These are phyloP conservation scores for Drosophila anomalata DNA, from an alignment of 2,888 invertebrate species.

Conservation along the genomic window DNA sequence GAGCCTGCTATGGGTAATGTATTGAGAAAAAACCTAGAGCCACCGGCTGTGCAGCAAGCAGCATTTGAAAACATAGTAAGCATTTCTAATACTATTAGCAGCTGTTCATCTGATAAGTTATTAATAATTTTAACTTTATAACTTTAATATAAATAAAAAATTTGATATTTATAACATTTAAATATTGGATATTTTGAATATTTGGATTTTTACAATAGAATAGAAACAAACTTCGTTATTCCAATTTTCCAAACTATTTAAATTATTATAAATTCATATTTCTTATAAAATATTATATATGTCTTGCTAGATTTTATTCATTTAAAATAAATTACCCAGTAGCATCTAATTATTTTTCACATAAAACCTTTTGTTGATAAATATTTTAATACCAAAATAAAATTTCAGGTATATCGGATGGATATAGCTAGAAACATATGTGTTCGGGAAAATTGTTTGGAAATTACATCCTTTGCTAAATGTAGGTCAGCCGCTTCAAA, in stretches of 20 bases:
- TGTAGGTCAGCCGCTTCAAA: constrained; percentile 19
- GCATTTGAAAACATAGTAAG: constrained; percentile 90
- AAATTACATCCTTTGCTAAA: constrained; percentile 50
- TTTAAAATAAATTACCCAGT: too few species aligned
- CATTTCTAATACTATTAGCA: constrained; percentile 17
- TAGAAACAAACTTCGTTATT: too few species aligned
- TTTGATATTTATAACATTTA: not conserved
- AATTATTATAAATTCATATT: too few species aligned
- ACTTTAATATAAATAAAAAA: too few species aligned
- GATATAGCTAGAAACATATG: constrained; percentile 93
- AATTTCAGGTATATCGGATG: constrained; percentile 87
- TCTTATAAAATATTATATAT: too few species aligned
- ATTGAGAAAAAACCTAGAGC: constrained; percentile 88
- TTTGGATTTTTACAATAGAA: too few species aligned
- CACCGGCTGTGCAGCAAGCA: constrained; percentile 93
- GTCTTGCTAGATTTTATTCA: too few species aligned
- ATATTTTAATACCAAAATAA: too few species aligned
- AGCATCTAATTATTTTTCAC: too few species aligned
- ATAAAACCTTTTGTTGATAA: too few species aligned
- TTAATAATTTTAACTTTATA: too few species aligned
- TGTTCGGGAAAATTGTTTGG: constrained; percentile 84
- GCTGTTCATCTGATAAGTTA: not conserved
- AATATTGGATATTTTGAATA: not conserved
- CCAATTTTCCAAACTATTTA: too few species aligned
- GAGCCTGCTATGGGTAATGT: constrained; percentile 87